Conservation (phyloP, 2,797 vertebrate genomes). For the Toxotes lorentzi region DNA sequence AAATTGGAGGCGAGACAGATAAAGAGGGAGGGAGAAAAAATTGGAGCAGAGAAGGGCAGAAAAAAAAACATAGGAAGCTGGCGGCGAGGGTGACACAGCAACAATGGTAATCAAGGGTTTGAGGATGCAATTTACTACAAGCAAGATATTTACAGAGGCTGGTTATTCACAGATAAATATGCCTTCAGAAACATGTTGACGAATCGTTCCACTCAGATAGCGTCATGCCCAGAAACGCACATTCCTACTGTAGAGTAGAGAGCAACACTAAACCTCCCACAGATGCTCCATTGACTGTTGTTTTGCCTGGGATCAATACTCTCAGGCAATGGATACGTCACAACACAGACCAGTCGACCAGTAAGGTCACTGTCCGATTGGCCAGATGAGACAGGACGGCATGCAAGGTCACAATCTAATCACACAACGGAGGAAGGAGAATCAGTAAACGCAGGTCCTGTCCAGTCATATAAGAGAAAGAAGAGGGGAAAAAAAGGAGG, state of each 20-base stretch:
- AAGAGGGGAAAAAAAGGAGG: constrained; percentile 17
- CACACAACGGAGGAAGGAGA: constrained; percentile 25
- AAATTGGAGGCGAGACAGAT: constrained; percentile 69
- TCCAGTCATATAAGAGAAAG: constrained; percentile 39
- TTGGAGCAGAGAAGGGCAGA: constrained; percentile 49
- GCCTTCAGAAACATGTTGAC: constrained; percentile 44
- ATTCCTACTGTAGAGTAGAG: constrained; percentile 42
- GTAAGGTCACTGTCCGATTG: constrained; percentile 73
- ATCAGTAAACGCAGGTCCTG: neutral
- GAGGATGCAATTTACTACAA: constrained; percentile 53
- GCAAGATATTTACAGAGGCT: constrained; percentile 62
- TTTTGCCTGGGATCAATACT: constrained; percentile 78
- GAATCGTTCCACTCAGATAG: constrained; percentile 38
- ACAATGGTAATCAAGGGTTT: constrained; percentile 65
- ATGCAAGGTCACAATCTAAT: constrained; percentile 71
- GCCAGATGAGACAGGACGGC: constrained; percentile 48
- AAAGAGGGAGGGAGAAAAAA: constrained; percentile 53
- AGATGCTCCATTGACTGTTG: constrained; percentile 82
- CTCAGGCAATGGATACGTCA: constrained; percentile 67
- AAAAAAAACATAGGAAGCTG: constrained; percentile 44
- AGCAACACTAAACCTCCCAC: constrained; percentile 78
- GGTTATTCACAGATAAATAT: constrained; percentile 51
- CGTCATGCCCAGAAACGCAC: constrained; percentile 46
- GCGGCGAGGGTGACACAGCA: constrained; percentile 73
- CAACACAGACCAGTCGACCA: constrained; percentile 67